Evolutionary conservation across 2,797 vertebrate genomes (phyloP).

Genomic region (Sebastes iracundus): DNA sequence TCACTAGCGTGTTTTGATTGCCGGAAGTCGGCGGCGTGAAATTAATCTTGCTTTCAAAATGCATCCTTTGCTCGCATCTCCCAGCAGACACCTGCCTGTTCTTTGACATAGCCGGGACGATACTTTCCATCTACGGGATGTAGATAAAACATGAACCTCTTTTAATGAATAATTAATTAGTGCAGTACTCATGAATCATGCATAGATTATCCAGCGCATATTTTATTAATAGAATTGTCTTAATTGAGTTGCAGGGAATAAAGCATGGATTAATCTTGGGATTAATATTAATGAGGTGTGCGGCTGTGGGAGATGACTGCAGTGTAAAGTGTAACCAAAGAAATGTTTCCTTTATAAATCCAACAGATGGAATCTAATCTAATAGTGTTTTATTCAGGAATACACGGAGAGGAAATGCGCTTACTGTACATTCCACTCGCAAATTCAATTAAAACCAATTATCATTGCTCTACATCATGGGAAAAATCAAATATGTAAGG

Average conservation of each 20-base stretch:
- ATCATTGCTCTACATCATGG: constrained; percentile 11
- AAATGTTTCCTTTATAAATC: constrained; percentile 55
- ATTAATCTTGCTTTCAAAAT: constrained; percentile 43
- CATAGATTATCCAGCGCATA: constrained; percentile 81
- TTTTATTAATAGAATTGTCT: constrained; percentile 86
- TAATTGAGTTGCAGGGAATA: constrained; percentile 83
- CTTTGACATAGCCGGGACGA: constrained; percentile 36
- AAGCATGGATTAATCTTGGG: constrained; percentile 80
- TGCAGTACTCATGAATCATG: constrained; percentile 81
- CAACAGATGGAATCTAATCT: constrained; percentile 44
- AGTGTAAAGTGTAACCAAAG: constrained; percentile 43
- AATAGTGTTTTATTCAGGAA: constrained; percentile 39
- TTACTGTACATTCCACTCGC: constrained; percentile 1
- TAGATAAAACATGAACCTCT: constrained; percentile 74
- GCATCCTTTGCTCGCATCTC: not conserved
- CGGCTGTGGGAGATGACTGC: constrained; percentile 43
- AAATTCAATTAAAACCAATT: constrained; percentile 61
- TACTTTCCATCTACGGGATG: constrained; percentile 66
- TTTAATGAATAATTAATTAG: constrained; percentile 80
- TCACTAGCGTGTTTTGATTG: constrained; percentile 42
- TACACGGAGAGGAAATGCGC: constrained; percentile 7
- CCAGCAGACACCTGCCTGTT: constrained; percentile 9
- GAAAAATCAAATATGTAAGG: constrained; percentile 19
- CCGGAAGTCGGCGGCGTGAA: constrained; percentile 13
- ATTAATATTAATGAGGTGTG: constrained; percentile 80